These are phyloP conservation scores for Ammodytes dubius DNA, from an alignment of 2,113 vertebrate species.

Conservation along the genomic window DNA sequence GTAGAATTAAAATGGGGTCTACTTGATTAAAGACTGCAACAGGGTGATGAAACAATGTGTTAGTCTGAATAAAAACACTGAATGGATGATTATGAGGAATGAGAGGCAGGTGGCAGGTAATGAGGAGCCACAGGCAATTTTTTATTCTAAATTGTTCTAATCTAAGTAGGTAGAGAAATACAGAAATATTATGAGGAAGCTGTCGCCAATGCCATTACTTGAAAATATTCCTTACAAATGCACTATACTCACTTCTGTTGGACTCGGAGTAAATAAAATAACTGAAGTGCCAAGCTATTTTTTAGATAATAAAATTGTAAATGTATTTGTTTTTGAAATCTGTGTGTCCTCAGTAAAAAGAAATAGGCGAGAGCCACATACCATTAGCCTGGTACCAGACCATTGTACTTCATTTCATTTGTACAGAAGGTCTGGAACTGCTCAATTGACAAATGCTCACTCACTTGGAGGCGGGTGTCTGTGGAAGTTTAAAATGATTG, in stretches of 20 bases:
- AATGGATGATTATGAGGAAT: neutral
- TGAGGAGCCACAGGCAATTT: neutral
- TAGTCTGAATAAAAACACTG: neutral
- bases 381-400: too few species aligned
- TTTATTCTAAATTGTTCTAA: too few species aligned
- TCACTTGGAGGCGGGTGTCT: too few species aligned
- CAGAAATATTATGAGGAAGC: too few species aligned
- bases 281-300: neutral
- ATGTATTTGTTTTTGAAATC: neutral
- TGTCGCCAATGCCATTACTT: neutral
- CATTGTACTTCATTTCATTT: too few species aligned
- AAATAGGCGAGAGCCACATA: neutral
- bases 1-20: neutral
- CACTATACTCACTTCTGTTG: neutral
- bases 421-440: too few species aligned
- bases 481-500: too few species aligned
- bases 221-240: neutral
- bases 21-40: neutral
- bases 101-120: conserved; percentile 12
- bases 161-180: too few species aligned
- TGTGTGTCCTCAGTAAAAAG: neutral
- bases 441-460: too few species aligned
- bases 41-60: neutral
- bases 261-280: neutral
- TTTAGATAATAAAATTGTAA: neutral